phyloP scores from a whole-genome alignment of 2,113 vertebrate genomes.

The Nematolebias whitei region DNA sequence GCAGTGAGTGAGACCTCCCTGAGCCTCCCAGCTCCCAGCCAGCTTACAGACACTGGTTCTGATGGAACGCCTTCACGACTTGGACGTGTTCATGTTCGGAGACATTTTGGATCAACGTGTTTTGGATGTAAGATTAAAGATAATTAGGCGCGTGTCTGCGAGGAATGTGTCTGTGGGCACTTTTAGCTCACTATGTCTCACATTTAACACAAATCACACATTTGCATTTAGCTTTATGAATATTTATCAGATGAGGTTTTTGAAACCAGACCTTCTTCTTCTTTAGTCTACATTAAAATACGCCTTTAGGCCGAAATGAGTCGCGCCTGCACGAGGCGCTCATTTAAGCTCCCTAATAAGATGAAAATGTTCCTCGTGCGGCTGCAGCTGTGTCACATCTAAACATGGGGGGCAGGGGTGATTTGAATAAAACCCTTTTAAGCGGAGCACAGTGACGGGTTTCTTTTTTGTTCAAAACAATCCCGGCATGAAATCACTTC shows the following conservation, averaged over 20 bases:
- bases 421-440: slow-evolving; percentile 43
- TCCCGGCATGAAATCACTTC: too few relatives aligned
- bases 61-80: not conserved
- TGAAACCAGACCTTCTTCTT: slow-evolving; percentile 30
- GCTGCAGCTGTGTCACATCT: not conserved
- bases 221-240: slow-evolving; percentile 71
- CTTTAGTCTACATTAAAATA: slow-evolving; percentile 41
- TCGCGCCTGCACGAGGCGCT: slow-evolving; percentile 17
- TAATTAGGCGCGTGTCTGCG: slow-evolving; percentile 41
- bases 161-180: slow-evolving; percentile 70
- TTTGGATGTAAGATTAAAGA: not conserved
- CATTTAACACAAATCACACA: slow-evolving; percentile 70
- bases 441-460: slow-evolving; percentile 10
- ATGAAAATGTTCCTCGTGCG: not conserved
- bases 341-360: not conserved
- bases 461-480: too few relatives aligned
- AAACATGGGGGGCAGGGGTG: not conserved
- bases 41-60: not conserved
- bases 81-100: not conserved
- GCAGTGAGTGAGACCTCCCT: not conserved
- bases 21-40: not conserved
- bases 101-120: slow-evolving; percentile 1
- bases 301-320: slow-evolving; percentile 52
- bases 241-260: slow-evolving; percentile 76
- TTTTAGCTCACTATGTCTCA: slow-evolving; percentile 51